Conservation (phyloP, 1,140 invertebrate genomes). For the Procambarus clarkii region DNA sequence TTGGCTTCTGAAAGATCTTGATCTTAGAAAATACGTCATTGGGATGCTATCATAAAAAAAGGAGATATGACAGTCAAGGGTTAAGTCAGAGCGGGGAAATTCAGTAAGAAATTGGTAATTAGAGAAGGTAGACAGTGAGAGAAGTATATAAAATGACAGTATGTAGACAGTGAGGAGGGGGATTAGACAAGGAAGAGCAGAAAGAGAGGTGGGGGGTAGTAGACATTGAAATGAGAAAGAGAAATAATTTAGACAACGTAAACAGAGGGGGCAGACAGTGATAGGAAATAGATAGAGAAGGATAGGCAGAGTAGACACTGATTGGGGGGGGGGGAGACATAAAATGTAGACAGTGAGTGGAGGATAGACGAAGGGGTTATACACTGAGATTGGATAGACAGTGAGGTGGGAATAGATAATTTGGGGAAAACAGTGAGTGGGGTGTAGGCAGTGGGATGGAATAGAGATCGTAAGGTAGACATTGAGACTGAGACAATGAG, state of each 20-base stretch:
- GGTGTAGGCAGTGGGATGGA: background rate
- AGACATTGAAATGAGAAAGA: no score
- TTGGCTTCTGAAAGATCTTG: background rate
- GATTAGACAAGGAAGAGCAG: no score
- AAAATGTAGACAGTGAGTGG: background rate
- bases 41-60: background rate
- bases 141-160: background rate
- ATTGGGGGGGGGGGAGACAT: no score
- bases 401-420: conserved; percentile 7
- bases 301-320: no score
- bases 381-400: background rate
- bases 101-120: background rate
- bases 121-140: background rate
- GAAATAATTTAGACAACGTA: background rate
- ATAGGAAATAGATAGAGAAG: background rate
- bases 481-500: conserved; percentile 21
- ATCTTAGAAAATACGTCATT: background rate
- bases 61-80: background rate
- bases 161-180: background rate
- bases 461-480: conserved; percentile 3
- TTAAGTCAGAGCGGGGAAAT: background rate
- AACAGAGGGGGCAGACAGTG: background rate
- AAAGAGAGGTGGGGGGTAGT: no score
- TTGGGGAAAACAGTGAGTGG: background rate
- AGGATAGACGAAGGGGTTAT: background rate